Evolutionary conservation across 1,140 invertebrate genomes (phyloP).

Genomic region (Brevipalpus yothersi): DNA sequence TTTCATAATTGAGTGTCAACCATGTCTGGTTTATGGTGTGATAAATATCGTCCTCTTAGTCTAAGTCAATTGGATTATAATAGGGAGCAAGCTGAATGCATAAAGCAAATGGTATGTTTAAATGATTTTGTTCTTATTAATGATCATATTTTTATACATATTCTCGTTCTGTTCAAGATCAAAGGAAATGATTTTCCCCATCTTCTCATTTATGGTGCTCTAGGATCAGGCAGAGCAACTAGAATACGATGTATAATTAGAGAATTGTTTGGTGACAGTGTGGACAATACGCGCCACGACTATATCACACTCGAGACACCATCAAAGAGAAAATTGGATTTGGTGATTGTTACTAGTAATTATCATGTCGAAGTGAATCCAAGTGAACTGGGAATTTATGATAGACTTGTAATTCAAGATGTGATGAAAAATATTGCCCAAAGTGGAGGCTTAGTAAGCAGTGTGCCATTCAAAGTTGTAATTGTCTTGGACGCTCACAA

Average conservation of each 20-base stretch:
- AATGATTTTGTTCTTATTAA: not conserved
- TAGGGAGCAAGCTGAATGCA: too few species aligned
- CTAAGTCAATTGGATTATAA: too few species aligned
- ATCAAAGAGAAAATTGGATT: conserved; percentile 91
- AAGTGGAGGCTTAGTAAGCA: not conserved
- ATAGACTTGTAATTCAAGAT: conserved; percentile 89
- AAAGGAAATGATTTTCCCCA: conserved; percentile 91
- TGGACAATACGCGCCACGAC: conserved; percentile 69
- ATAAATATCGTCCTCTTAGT: too few species aligned
- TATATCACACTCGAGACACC: conserved; percentile 58
- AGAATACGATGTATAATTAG: conserved; percentile 74
- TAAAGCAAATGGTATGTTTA: too few species aligned
- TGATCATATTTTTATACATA: conserved; percentile 15
- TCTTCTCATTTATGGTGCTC: conserved; percentile 82
- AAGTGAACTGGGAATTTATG: conserved; percentile 89
- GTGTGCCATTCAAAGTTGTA: conserved; percentile 37
- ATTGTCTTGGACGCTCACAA: conserved; percentile 84
- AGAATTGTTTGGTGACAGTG: conserved; percentile 78
- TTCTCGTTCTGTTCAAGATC: conserved; percentile 22
- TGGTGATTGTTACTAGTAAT: conserved; percentile 62
- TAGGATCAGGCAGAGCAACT: conserved; percentile 83
- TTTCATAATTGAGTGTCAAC: too few species aligned
- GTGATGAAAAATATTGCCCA: conserved; percentile 78
- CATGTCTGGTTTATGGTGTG: too few species aligned
- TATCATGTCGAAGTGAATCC: conserved; percentile 86